Evolutionary conservation across 2,888 invertebrate genomes (phyloP), one percentile per base, ranked within the genome.

Genomic region (Epinotia nisella): DNA sequence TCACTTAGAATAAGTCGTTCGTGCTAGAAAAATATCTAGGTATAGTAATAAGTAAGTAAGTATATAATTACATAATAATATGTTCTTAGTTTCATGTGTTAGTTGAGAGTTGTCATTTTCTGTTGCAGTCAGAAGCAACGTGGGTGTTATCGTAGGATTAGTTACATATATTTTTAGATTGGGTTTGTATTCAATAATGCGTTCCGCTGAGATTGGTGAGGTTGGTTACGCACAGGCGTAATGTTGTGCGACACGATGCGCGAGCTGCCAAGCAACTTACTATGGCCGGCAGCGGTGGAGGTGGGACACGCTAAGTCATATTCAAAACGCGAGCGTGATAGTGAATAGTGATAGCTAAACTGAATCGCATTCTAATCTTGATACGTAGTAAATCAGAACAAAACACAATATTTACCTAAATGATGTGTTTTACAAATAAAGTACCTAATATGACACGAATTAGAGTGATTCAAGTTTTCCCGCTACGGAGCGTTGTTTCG

Each of bases 401-500:
- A 62, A 65, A 67, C 67, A 9, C 60, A 64, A 76, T n/a, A 70
- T 29, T 62, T 62, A 68, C 51, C 72, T 76, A 78, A 80, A 79
- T 79, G 75, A 60, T 72, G 77, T 75, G 78, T 79, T 80, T 78
- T 70, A 78, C 76, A 80, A 78, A 79, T 84, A 81, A 77, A 79
- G 84, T 82, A n/a, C n/a, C n/a, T n/a, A 82, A 85, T 78, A 82
- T 80, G 85, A 83, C 85, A 79, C 82, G 82, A 87, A 87, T 90
- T 86, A 84, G 83, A 87, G 84, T 87, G 86, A 88, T 89, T 91
- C 87, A 86, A 89, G 84, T 87, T 85, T 89, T 92, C 90, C 90
- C 90, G 91, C 90, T 91, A 90, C 85, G 87, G 86, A 88, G 86
- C 86, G 85, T 85, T 91, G 92, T 93, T 93, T 93, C 92, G 92